Base-by-base conservation (phyloP, 1,140 invertebrate species). In the Sinonovacula constricta region DNA sequence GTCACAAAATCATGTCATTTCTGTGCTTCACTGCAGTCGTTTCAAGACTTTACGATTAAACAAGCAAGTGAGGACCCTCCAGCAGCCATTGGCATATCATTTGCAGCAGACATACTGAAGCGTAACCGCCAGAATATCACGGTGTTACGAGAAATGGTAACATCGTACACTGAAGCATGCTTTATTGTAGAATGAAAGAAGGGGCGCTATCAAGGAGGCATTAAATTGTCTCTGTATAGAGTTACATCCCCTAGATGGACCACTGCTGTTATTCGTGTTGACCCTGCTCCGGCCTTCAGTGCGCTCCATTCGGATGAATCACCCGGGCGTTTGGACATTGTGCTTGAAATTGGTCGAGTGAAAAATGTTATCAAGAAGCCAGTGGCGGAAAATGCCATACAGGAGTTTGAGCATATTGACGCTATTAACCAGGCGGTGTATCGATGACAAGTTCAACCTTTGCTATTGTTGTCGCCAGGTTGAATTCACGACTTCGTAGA, bases 301-400 rank as follows among this genome's bases (percentile, higher is more conserved):
- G n/a, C 34, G 15, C 34, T 74, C 18, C 33, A 49, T 30, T 1
- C 62, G 26, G 70, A 82, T 30, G 45, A 80, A 31, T 3, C 24
- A 5, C 24, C 75, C 7, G 24, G 57, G 15, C 2, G 30, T 1
- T 33, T 56, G 60, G 7, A 56, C 1, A 62, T 80, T 12, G 34
- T 34, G 3, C 54, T 77, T 57, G 60, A 74, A 56, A 39, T 79
- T 49, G 62, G 67, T 1, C 12, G 81, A 1, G 15, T 45, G 5
- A 79, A 82, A 59, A 79, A 82, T 67, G 34, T 54, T 0, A 76
- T 80, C 33, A 82, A 82, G 51, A 75, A 80, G n/a, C 62, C 72
- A 56, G 75, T 81, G 22, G 68, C 75, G 4, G 74, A 79, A 36
- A 81, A 60, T 22, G 71, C 71, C 14, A 57, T 66, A 26, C 15